Conservation (phyloP, 1,140 invertebrate genomes). For the Vollenhovia emeryi region DNA sequence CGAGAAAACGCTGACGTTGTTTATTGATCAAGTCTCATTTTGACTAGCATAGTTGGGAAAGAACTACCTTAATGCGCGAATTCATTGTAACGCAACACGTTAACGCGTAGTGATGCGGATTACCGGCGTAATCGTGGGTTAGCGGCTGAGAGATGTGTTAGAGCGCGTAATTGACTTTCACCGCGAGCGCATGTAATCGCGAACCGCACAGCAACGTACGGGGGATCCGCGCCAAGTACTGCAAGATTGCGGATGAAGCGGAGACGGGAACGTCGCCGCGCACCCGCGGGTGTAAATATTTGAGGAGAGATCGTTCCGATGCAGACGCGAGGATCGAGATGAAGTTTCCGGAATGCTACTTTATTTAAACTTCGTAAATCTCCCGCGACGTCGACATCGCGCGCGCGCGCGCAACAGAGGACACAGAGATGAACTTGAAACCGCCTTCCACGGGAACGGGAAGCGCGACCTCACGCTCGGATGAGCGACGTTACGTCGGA, state of each 20-base stretch:
- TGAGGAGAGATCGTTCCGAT: conserved; percentile 37
- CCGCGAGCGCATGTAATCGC: conserved; percentile 2
- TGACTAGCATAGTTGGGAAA: too few relatives aligned
- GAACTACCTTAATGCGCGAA: background rate
- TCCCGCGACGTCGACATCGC: background rate
- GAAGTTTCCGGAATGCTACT: conserved; percentile 18
- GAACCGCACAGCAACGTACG: background rate
- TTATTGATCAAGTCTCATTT: too few relatives aligned
- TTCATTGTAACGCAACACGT: background rate
- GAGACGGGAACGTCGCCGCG: background rate
- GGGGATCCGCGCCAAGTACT: background rate
- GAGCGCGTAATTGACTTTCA: conserved; percentile 43
- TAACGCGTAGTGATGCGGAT: conserved; percentile 35
- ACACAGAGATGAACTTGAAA: background rate
- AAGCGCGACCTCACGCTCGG: background rate
- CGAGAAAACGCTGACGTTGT: too few relatives aligned
- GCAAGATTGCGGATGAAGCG: background rate
- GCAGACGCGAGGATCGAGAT: background rate
- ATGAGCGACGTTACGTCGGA: conserved; percentile 13
- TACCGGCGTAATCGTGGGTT: background rate
- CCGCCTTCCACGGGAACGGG: background rate
- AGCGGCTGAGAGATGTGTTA: background rate
- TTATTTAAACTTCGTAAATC: conserved; percentile 45
- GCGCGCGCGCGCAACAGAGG: too few relatives aligned
- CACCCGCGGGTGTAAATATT: conserved; percentile 31